Base-by-base conservation (phyloP, 2,797 vertebrate genomes). In the Crocodylus rhombifer region DNA sequence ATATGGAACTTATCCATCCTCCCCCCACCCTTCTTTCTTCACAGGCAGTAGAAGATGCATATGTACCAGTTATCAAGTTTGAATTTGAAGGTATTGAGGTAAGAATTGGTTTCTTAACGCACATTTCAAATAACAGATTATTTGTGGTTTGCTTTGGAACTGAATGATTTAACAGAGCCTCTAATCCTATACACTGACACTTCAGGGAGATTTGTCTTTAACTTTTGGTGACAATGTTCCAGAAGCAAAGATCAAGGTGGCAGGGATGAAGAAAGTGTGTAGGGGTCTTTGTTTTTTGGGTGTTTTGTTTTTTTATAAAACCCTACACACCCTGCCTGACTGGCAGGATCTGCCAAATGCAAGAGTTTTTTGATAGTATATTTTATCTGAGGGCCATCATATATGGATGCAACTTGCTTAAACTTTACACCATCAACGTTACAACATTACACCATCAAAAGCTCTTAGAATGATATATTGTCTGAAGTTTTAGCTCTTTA, bases 31-130 rank as follows among this genome's bases (percentile, higher is more conserved):
- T 26, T 13, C 42, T 51, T 97, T 71, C 63, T 95, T 94, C 94
- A 74, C 94, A 99, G 99, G 99, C 99, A 96, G 99, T 99, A 28
- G 99, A 99, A 96, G 99, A 99, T 96, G 99, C 99, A 3, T 99
- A 99, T 97, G 99, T 99, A 86, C 99, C 99, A 3, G 99, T 99
- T 97, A 98, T 99, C 94, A 99, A 99, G 97, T 99, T 99, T 98
- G 99, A 99, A 96, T 99, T 99, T 98, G 98, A 99, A 93, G 98
- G 98, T 88, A 99, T 99, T 96, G 99, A 99, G 98, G 99, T 99
- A 98, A 98, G 92, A 79, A 15, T 80, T 83, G 42, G 10, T 51
- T 51, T 51, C 42, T 89, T 2, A 42, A 6, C 69, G 20, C 8
- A 33, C 25, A 2, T 6, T 71, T 55, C 5, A 82, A 61, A 17